phyloP scores from a whole-genome alignment of 2,113 vertebrate genomes.

The Heterocephalus glaber region DNA sequence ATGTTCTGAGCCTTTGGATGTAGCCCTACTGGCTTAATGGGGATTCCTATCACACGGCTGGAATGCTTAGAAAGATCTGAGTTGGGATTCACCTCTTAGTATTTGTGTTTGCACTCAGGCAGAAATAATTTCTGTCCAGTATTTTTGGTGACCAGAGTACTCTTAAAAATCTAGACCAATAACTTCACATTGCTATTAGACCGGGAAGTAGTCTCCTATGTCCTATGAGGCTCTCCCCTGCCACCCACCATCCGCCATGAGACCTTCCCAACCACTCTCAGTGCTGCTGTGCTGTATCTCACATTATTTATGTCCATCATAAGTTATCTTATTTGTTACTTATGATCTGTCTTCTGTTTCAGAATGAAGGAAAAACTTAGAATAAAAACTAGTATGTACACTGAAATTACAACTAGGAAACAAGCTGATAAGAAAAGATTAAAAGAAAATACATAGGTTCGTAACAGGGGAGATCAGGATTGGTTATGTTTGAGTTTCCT shows the following conservation, averaged over 20 bases:
- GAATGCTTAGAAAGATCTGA: not conserved
- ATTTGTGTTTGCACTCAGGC: not conserved
- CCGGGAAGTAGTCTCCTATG: not conserved
- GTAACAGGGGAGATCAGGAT: not conserved
- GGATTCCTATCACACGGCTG: not conserved
- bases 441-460: not conserved
- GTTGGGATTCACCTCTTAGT: not conserved
- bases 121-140: not conserved
- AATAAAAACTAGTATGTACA: not conserved
- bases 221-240: not conserved
- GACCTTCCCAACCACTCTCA: not conserved
- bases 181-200: not conserved
- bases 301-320: not conserved
- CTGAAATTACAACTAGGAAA: not conserved
- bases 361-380: not conserved
- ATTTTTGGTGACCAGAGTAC: not conserved
- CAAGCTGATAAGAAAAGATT: not conserved
- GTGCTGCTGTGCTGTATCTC: not conserved
- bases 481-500: not conserved
- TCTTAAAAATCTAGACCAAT: slow-evolving; percentile 3
- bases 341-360: slow-evolving; percentile 7
- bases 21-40: not conserved
- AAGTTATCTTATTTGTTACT: not conserved
- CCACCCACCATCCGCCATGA: not conserved
- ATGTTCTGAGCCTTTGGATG: not conserved